Evolutionary conservation across 2,888 invertebrate genomes (phyloP).

Genomic region (Caenorhabditis macrosperma): DNA sequence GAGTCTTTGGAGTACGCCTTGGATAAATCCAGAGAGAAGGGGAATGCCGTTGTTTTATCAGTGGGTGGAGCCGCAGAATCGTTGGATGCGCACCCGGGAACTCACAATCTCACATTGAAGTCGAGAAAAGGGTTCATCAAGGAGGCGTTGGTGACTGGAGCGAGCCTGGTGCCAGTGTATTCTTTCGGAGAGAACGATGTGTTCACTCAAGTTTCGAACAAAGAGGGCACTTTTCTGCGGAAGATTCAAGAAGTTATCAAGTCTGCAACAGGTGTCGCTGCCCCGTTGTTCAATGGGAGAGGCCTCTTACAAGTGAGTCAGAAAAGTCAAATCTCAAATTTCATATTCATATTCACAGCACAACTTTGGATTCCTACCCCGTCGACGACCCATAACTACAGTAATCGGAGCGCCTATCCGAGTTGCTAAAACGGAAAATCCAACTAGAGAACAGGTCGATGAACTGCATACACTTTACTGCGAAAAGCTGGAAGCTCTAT

Average conservation of each 20-base stretch:
- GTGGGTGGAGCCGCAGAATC: slow-evolving; percentile 44
- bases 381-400: slow-evolving; percentile 81
- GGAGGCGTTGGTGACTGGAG: slow-evolving; percentile 52
- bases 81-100: slow-evolving; percentile 42
- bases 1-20: slow-evolving; percentile 40
- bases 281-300: slow-evolving; percentile 83
- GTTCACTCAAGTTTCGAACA: slow-evolving; percentile 65
- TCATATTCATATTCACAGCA: too few species aligned
- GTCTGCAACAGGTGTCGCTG: slow-evolving; percentile 79
- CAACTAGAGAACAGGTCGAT: slow-evolving; percentile 87
- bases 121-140: slow-evolving; percentile 35
- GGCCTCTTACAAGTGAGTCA: slow-evolving; percentile 83
- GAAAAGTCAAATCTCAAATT: too few species aligned
- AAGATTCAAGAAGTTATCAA: slow-evolving; percentile 61
- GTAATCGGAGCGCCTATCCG: slow-evolving; percentile 89
- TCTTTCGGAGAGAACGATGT: slow-evolving; percentile 81
- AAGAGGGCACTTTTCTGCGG: slow-evolving; percentile 52
- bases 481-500: slow-evolving; percentile 85
- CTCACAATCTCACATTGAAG: slow-evolving; percentile 23
- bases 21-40: slow-evolving; percentile 7
- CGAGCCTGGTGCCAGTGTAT: slow-evolving; percentile 81
- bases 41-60: slow-evolving; percentile 28
- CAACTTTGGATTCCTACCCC: slow-evolving; percentile 1
- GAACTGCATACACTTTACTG: slow-evolving; percentile 88
- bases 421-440: slow-evolving; percentile 85